A percentile compares a stretch with the other conserved stretches of the same genome.
phyloP scores from a whole-genome alignment of 30 jellyfish, hydroid and myxozoan species.

The Aurelia sp. region DNA sequence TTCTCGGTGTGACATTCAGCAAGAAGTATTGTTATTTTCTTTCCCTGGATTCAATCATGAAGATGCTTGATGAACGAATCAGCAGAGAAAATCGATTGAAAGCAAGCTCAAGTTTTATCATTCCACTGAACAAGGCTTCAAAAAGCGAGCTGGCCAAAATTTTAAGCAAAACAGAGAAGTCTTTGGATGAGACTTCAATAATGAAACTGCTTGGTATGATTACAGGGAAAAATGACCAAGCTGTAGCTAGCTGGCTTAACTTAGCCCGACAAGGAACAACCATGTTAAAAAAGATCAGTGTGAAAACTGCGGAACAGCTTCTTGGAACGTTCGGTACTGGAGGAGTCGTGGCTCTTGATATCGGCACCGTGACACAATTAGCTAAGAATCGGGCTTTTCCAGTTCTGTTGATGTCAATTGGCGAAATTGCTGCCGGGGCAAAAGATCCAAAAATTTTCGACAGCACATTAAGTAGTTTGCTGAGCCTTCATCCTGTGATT shows the following conservation, averaged over 20 bases:
- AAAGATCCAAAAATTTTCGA: no score
- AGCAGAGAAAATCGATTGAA: not conserved
- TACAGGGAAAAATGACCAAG: slow-evolving; percentile 5
- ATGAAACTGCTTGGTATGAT: slow-evolving; percentile 3
- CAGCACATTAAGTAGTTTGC: not conserved
- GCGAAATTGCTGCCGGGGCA: no score
- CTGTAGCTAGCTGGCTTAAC: not conserved
- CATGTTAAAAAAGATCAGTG: not conserved
- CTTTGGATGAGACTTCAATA: slow-evolving; percentile 11
- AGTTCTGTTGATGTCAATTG: not conserved
- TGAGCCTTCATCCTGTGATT: not conserved
- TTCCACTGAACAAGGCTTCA: not conserved
- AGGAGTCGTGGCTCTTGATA: not conserved
- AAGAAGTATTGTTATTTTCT: slow-evolving; percentile 39
- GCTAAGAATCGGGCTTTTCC: not conserved
- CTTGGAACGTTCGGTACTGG: not conserved
- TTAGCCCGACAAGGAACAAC: not conserved
- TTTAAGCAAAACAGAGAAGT: slow-evolving; percentile 13
- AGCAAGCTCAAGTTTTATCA: not conserved
- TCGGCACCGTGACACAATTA: not conserved
- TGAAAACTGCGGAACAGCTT: slow-evolving; percentile 13
- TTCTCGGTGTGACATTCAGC: not conserved
- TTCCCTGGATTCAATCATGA: slow-evolving; percentile 30
- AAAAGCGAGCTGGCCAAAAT: slow-evolving; percentile 15
- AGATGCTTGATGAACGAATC: not conserved